These are phyloP conservation scores for Zaprionus vittiger DNA, from an alignment of 1,140 invertebrate species.

Conservation along the genomic window DNA sequence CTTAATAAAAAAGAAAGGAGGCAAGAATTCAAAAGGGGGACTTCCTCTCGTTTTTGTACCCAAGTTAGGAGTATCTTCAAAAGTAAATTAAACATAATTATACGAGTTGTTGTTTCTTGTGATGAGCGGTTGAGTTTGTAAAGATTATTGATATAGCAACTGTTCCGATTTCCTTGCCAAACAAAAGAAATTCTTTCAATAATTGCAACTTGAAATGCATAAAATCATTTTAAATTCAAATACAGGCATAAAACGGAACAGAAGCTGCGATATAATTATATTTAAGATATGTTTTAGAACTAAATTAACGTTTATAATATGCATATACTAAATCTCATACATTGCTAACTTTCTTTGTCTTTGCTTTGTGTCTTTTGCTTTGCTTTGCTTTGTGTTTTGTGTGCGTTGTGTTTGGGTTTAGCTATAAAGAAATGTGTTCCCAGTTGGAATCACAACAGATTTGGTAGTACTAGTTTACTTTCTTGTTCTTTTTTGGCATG, in stretches of 20 bases:
- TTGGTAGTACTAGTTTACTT: conserved; percentile 47
- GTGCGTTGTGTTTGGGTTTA: conserved; percentile 37
- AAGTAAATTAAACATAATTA: conserved; percentile 13
- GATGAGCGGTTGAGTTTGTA: conserved; percentile 50
- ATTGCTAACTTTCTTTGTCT: conserved; percentile 47
- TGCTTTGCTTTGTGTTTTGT: conserved; percentile 42
- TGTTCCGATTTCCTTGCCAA: not conserved
- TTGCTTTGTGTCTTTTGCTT: conserved; percentile 33
- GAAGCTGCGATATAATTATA: not conserved
- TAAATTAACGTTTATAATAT: conserved; percentile 68
- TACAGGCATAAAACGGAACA: not conserved
- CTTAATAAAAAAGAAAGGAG: conserved; percentile 33
- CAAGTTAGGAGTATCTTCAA: conserved; percentile 27
- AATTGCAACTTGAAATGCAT: not conserved
- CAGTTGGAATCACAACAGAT: conserved; percentile 12
- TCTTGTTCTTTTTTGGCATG: conserved; percentile 73
- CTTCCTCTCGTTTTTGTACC: conserved; percentile 20
- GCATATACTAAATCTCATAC: conserved; percentile 53
- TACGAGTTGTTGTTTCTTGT: conserved; percentile 41
- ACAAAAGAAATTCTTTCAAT: not conserved
- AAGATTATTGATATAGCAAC: not conserved
- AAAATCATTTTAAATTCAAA: not conserved
- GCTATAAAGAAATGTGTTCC: conserved; percentile 25
- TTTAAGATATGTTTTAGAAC: conserved; percentile 45
- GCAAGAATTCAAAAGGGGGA: conserved; percentile 38